These are phyloP conservation scores for Salarias fasciatus DNA, from an alignment of 2,797 vertebrate species.

Conservation along the genomic window DNA sequence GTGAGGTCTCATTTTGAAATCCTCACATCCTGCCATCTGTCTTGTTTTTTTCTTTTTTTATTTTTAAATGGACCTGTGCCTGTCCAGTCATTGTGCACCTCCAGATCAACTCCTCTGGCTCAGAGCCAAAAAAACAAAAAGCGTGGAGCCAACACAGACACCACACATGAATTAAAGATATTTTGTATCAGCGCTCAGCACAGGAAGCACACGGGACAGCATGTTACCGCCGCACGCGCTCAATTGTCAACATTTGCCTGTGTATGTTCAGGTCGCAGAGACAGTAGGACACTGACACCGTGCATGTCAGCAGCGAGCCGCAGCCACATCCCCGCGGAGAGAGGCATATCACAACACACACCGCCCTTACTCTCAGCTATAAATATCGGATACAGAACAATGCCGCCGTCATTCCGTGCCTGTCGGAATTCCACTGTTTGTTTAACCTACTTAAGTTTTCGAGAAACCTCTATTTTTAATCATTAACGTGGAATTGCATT, in stretches of 20 bases:
- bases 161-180: conserved; percentile 65
- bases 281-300: conserved; percentile 53
- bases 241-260: conserved; percentile 53
- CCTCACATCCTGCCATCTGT: conserved; percentile 70
- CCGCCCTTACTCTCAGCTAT: conserved; percentile 36
- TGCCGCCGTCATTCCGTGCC: conserved; percentile 48
- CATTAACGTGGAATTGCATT: conserved; percentile 53
- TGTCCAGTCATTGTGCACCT: conserved; percentile 9
- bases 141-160: background rate
- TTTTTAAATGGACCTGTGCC: conserved; percentile 32
- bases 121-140: conserved; percentile 18
- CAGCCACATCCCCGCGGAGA: conserved; percentile 55
- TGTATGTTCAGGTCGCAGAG: conserved; percentile 57
- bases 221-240: conserved; percentile 39
- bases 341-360: conserved; percentile 36
- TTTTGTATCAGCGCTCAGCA: conserved; percentile 18
- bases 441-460: conserved; percentile 62
- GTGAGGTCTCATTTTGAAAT: conserved; percentile 60
- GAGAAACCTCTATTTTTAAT: conserved; percentile 57
- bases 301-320: conserved; percentile 50
- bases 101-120: conserved; percentile 25
- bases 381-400: conserved; percentile 53
- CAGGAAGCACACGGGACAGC: conserved; percentile 32
- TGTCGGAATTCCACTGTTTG: conserved; percentile 54
- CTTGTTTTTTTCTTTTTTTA: conserved; percentile 42